Conservation (phyloP, 2,797 vertebrate species). For the Manis javanica region DNA sequence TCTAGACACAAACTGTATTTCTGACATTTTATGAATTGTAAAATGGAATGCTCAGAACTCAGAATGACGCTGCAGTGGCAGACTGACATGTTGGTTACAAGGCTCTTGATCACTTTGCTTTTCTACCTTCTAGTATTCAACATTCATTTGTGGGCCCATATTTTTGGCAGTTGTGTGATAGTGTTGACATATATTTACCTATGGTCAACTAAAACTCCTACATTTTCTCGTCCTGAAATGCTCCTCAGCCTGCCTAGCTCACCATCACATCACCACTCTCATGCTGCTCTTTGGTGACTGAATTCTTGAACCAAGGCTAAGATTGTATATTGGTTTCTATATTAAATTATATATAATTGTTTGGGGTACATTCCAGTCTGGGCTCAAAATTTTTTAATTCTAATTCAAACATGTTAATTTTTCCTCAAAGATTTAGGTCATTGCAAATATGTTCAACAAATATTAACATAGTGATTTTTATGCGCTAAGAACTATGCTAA, state of each 20-base stretch:
- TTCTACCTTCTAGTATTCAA: not conserved
- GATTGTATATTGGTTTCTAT: not conserved
- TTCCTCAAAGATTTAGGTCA: constrained; percentile 6
- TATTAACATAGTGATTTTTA: constrained; percentile 19
- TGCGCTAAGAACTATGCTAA: not conserved
- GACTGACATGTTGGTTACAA: not conserved
- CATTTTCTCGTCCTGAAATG: not conserved
- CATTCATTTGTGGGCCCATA: not conserved
- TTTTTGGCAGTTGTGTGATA: not conserved
- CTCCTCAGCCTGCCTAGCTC: not conserved
- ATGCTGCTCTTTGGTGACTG: not conserved
- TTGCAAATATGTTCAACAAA: not conserved
- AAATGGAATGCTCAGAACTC: constrained; percentile 32
- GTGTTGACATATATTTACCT: not conserved
- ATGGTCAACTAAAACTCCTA: not conserved
- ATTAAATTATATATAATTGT: constrained; percentile 43
- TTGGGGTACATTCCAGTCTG: not conserved
- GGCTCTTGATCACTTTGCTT: not conserved
- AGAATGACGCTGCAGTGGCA: not conserved
- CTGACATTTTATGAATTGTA: not conserved
- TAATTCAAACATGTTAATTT: constrained; percentile 27
- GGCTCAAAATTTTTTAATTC: not conserved
- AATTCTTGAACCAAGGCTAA: not conserved
- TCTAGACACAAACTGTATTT: not conserved
- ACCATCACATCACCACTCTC: not conserved